Conservation (phyloP, 2,113 vertebrate species). For the Microcebus tavaratra region DNA sequence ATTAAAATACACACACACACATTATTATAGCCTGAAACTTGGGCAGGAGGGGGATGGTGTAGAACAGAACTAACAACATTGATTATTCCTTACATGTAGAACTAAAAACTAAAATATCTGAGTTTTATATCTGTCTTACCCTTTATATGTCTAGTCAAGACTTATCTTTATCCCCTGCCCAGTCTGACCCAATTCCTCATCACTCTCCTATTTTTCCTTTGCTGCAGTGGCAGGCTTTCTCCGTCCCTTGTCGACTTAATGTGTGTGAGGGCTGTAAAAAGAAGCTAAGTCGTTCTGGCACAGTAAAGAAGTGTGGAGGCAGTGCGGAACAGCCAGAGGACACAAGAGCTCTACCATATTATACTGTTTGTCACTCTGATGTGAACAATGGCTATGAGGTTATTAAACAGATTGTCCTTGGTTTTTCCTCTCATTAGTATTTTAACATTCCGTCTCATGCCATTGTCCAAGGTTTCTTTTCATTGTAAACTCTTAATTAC, state of each 20-base stretch:
- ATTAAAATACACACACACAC: neutral
- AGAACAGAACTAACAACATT: neutral
- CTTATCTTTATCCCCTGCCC: conserved; percentile 40
- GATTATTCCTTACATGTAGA: neutral
- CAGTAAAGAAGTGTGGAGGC: conserved; percentile 80
- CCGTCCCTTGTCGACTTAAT: conserved; percentile 82
- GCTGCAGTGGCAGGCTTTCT: conserved; percentile 75
- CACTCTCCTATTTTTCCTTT: neutral
- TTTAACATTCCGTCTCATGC: conserved; percentile 70
- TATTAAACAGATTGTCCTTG: conserved; percentile 80
- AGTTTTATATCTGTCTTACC: neutral
- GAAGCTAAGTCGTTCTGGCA: conserved; percentile 86
- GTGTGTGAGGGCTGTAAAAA: conserved; percentile 80
- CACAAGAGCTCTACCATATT: conserved; percentile 74
- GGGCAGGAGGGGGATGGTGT: accelerated
- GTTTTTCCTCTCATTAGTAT: conserved; percentile 81
- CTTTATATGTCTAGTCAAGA: conserved; percentile 6
- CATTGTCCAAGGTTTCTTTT: conserved; percentile 66
- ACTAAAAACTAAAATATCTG: neutral
- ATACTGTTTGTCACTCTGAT: conserved; percentile 84
- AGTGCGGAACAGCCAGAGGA: conserved; percentile 83
- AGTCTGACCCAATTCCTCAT: conserved; percentile 63
- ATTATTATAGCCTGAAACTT: neutral
- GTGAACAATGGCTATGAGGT: conserved; percentile 82
- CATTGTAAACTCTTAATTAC: conserved; percentile 77